phyloP scores from a whole-genome alignment of 2,113 vertebrate species.

The Thunnus thynnus region DNA sequence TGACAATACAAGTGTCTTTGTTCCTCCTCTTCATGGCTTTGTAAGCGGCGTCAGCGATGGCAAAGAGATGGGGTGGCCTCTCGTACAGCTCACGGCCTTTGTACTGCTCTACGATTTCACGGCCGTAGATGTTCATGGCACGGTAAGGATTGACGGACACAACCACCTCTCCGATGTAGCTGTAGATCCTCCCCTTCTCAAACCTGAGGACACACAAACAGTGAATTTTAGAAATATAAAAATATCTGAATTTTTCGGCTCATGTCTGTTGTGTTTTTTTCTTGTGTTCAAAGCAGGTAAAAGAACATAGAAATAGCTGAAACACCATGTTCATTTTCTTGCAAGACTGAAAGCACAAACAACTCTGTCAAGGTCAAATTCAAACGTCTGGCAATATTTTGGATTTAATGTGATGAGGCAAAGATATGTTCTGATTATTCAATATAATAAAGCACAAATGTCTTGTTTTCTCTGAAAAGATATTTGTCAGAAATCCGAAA shows the following conservation, averaged over 20 bases:
- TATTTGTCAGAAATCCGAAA: too few species aligned
- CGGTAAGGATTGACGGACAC: slow-evolving; percentile 98
- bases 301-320: too few species aligned
- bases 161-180: slow-evolving; percentile 96
- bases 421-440: too few species aligned
- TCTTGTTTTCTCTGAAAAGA: too few species aligned
- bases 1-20: slow-evolving; percentile 98
- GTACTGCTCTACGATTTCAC: slow-evolving; percentile 94
- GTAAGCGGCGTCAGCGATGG: slow-evolving; percentile 96
- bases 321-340: too few species aligned
- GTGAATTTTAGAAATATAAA: neutral
- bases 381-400: too few species aligned
- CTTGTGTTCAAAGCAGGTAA: neutral
- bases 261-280: neutral
- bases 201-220: slow-evolving; percentile 84
- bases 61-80: slow-evolving; percentile 96
- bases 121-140: slow-evolving; percentile 94
- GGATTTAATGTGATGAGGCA: too few species aligned
- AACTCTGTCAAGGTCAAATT: too few species aligned
- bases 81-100: slow-evolving; percentile 96
- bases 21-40: slow-evolving; percentile 98
- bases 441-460: too few species aligned
- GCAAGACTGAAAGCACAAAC: too few species aligned
- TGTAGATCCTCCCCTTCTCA: slow-evolving; percentile 96
- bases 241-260: neutral